Conservation (phyloP, 2,888 invertebrate genomes). For the Synergus laeviventris region DNA sequence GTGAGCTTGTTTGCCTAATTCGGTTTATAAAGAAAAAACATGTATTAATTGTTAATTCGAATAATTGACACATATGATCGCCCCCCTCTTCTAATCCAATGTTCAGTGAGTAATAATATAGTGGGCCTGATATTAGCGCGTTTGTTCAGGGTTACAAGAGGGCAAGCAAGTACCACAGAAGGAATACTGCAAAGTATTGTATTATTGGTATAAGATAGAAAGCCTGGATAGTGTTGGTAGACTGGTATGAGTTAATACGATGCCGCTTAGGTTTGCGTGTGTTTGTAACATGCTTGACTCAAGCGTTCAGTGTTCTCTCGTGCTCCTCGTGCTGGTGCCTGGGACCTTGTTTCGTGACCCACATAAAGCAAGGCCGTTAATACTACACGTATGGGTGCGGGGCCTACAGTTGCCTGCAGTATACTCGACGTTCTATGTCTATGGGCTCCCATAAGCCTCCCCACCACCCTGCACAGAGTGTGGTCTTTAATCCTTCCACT, state of each 20-base stretch:
- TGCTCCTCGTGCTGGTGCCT: slow-evolving; percentile 63
- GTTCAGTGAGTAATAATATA: neutral
- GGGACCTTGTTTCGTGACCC: slow-evolving; percentile 76
- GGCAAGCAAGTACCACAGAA: neutral
- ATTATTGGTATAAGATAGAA: slow-evolving; percentile 27
- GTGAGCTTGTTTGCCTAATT: too few species aligned
- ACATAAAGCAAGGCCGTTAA: slow-evolving; percentile 76
- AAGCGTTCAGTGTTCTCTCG: slow-evolving; percentile 51
- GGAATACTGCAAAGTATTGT: neutral
- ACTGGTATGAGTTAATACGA: slow-evolving; percentile 49
- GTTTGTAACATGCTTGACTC: slow-evolving; percentile 50
- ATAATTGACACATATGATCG: neutral
- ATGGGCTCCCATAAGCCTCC: slow-evolving; percentile 53
- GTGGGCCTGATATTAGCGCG: neutral
- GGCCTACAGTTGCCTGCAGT: slow-evolving; percentile 53
- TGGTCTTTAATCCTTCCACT: neutral
- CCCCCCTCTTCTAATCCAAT: neutral
- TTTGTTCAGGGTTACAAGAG: neutral
- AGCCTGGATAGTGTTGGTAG: slow-evolving; percentile 46
- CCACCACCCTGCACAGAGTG: neutral
- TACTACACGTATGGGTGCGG: slow-evolving; percentile 68
- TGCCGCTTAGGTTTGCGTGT: slow-evolving; percentile 49
- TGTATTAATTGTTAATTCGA: neutral
- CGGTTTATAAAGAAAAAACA: too few species aligned
- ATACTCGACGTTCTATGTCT: slow-evolving; percentile 8